A percentile compares a stretch with the other conserved stretches of the same genome.
Evolutionary conservation across 2,113 vertebrate genomes (phyloP).

Genomic region (Indicator maculatus): DNA sequence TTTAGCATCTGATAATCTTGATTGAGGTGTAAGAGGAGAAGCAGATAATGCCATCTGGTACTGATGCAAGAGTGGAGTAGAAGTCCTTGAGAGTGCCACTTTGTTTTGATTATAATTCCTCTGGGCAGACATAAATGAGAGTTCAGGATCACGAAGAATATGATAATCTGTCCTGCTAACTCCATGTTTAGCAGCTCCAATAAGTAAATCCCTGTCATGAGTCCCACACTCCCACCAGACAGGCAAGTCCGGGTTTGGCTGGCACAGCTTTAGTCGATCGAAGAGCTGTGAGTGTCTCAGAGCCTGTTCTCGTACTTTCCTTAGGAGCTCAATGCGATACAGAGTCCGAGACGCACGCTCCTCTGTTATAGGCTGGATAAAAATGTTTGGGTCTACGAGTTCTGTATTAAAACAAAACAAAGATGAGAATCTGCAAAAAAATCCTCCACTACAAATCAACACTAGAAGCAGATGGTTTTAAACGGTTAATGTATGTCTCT

Average conservation of each 20-base stretch:
- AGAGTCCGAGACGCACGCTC: conserved; percentile 95
- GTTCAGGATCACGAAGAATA: conserved; percentile 95
- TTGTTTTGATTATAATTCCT: conserved; percentile 93
- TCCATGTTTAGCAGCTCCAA: conserved; percentile 95
- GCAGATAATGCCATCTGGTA: conserved; percentile 79
- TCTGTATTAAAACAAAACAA: conserved; percentile 75
- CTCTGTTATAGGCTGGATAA: conserved; percentile 96
- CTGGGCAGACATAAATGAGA: conserved; percentile 93
- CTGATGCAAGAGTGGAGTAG: conserved; percentile 84
- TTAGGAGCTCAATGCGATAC: conserved; percentile 93
- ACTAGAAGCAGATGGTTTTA: neutral
- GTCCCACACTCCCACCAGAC: conserved; percentile 94
- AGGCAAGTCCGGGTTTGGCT: conserved; percentile 91
- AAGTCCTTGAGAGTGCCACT: conserved; percentile 78
- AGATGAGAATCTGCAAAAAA: neutral
- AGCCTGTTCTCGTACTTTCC: conserved; percentile 96
- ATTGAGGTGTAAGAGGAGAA: conserved; percentile 80
- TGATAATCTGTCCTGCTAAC: conserved; percentile 99
- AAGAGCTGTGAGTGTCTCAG: conserved; percentile 88
- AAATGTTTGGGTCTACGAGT: conserved; percentile 87
- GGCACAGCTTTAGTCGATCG: conserved; percentile 91
- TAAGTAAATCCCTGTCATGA: conserved; percentile 93
- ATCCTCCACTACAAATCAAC: neutral
- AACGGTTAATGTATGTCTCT: neutral
- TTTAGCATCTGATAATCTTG: conserved; percentile 78